Evolutionary conservation across 1,140 invertebrate species (phyloP).

Genomic region (Eriocheir sinensis): DNA sequence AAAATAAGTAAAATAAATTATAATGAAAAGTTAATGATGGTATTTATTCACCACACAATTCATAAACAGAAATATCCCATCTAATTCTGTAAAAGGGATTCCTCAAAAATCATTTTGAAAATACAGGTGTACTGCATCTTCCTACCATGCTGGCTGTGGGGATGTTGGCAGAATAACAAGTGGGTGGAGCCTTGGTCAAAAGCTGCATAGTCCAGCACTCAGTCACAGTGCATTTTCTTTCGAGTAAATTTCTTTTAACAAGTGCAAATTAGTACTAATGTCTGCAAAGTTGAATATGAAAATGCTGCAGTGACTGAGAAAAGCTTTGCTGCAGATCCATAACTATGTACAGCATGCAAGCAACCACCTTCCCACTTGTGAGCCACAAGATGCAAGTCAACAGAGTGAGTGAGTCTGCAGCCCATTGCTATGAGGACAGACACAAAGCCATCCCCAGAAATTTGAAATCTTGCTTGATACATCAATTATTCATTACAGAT

Average conservation of each 20-base stretch:
- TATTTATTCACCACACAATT: neutral
- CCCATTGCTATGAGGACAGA: constrained; percentile 70
- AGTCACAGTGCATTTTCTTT: neutral
- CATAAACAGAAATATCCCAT: neutral
- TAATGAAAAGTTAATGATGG: neutral
- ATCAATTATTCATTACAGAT: neutral
- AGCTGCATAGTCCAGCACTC: constrained; percentile 41
- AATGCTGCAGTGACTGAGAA: constrained; percentile 27
- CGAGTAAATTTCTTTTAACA: neutral
- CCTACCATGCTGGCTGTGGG: constrained; percentile 59
- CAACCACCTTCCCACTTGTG: constrained; percentile 61
- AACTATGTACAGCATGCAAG: constrained; percentile 65
- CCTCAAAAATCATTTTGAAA: neutral
- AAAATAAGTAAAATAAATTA: too few species aligned
- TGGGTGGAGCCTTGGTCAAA: constrained; percentile 42
- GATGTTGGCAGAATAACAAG: constrained; percentile 44
- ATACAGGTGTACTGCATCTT: constrained; percentile 8
- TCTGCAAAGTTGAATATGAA: neutral
- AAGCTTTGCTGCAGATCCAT: too few species aligned
- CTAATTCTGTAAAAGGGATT: neutral
- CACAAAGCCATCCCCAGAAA: neutral
- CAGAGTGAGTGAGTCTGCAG: constrained; percentile 59
- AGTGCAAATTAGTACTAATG: neutral
- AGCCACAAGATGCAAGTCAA: constrained; percentile 71
- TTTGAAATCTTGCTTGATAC: neutral